Evolutionary conservation across 2,113 vertebrate species (phyloP).

Genomic region (Antennarius striatus): DNA sequence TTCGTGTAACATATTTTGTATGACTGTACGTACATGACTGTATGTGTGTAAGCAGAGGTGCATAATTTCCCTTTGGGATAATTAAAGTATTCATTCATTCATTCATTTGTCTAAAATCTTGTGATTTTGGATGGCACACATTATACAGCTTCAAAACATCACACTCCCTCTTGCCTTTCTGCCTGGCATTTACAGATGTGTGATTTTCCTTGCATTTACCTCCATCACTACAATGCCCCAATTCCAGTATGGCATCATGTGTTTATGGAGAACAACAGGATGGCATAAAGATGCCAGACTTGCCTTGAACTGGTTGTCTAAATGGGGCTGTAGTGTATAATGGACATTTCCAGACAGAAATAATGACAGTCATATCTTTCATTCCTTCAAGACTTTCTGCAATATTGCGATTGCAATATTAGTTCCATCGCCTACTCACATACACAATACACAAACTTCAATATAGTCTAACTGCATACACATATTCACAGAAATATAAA

Average conservation of each 20-base stretch:
- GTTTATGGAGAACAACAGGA: slow-evolving; percentile 4
- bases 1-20: too few species aligned
- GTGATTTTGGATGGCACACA: too few species aligned
- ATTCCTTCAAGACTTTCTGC: slow-evolving; percentile 48
- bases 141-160: too few species aligned
- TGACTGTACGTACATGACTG: too few species aligned
- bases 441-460: slow-evolving; percentile 14
- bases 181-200: too few species aligned
- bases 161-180: too few species aligned
- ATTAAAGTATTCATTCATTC: too few species aligned
- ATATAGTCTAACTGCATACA: slow-evolving; percentile 26
- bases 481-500: slow-evolving; percentile 19
- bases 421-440: slow-evolving; percentile 29
- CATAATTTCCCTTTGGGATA: too few species aligned
- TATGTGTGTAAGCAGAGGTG: too few species aligned
- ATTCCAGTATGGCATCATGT: slow-evolving; percentile 8
- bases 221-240: not conserved
- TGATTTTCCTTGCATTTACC: too few species aligned
- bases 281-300: not conserved
- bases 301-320: too few species aligned
- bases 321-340: not conserved
- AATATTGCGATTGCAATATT: slow-evolving; percentile 67
- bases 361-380: slow-evolving; percentile 43
- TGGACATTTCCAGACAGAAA: slow-evolving; percentile 41
- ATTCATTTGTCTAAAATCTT: too few species aligned